These are phyloP conservation scores for Calcarius ornatus DNA, from an alignment of 2,113 vertebrate genomes.

Conservation along the genomic window DNA sequence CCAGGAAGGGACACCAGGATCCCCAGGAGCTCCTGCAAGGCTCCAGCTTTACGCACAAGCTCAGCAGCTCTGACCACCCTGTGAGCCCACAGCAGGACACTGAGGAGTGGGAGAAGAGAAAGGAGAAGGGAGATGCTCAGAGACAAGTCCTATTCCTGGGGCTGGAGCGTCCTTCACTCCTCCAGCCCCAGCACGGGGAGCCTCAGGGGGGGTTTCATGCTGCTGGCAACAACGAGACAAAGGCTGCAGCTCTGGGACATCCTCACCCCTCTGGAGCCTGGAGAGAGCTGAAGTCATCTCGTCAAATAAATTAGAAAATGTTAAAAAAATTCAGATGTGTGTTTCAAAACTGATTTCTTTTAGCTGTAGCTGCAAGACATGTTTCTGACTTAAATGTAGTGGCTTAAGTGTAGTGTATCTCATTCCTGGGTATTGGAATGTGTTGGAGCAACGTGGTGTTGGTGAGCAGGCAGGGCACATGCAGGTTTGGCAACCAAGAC, in stretches of 20 bases:
- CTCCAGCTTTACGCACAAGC: background rate
- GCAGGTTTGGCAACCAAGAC: background rate
- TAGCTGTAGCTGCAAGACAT: background rate
- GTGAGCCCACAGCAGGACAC: background rate
- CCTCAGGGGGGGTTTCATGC: background rate
- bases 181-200: background rate
- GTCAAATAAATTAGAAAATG: background rate
- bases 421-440: background rate
- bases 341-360: background rate
- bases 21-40: background rate
- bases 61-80: background rate
- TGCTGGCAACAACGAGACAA: background rate
- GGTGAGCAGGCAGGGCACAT: background rate
- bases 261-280: background rate
- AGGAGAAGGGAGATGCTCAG: background rate
- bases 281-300: background rate
- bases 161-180: background rate
- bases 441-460: background rate
- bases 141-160: background rate
- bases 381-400: background rate
- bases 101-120: fast-evolving
- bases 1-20: background rate
- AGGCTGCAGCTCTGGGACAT: background rate
- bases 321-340: background rate
- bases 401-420: background rate